phyloP scores from a whole-genome alignment of 2,797 vertebrate species.

The Echiichthys vipera region DNA sequence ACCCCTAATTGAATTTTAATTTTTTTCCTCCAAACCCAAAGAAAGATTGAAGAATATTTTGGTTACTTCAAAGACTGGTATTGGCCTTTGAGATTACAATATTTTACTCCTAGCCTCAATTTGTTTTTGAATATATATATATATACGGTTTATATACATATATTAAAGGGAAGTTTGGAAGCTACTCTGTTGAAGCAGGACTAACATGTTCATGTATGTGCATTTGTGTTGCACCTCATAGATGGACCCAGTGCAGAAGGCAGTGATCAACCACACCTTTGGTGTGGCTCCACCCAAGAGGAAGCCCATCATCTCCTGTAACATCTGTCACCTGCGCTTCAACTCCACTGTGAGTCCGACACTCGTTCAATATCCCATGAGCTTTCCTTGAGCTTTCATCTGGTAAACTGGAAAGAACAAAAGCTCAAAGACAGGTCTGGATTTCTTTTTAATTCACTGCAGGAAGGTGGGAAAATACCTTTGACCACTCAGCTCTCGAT shows the following conservation, averaged over 20 bases:
- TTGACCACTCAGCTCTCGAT: not conserved
- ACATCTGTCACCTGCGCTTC: constrained; percentile 98
- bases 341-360: constrained; percentile 93
- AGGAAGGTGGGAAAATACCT: not conserved
- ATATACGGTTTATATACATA: too few species aligned
- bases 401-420: not conserved
- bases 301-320: constrained; percentile 98
- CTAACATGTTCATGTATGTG: not conserved
- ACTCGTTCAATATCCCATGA: not conserved
- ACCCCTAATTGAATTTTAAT: not conserved
- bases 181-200: not conserved
- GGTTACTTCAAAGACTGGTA: not conserved
- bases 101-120: constrained; percentile 9
- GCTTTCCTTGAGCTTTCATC: not conserved
- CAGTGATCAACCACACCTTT: constrained; percentile 98
- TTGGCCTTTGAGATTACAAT: not conserved
- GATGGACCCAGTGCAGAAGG: constrained; percentile 99
- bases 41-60: not conserved
- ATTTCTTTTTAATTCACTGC: constrained; percentile 1
- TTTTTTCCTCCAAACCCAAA: not conserved
- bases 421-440: not conserved
- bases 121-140: not conserved
- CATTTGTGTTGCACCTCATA: constrained; percentile 53
- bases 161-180: not conserved
- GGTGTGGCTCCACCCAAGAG: constrained; percentile 92